Evolutionary conservation across 2,888 invertebrate species (phyloP), one percentile per base, ranked within the genome.

Genomic region (Xestia ashworthii): DNA sequence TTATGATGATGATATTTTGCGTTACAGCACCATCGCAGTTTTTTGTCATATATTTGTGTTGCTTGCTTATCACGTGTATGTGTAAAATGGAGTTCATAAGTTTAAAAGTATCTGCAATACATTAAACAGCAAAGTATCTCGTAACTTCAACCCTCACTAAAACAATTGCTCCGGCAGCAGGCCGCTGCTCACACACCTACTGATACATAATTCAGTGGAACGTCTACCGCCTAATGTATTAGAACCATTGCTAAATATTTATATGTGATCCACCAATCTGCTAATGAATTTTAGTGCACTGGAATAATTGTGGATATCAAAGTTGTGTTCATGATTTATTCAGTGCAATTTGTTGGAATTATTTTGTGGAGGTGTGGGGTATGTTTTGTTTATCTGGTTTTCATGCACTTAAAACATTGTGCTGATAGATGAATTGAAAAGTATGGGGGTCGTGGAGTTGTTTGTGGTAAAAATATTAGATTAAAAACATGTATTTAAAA

Each of bases 201-300:
- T 89, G 69, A 93, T 95, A 93, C 91, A 94, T 94, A 92, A 94
- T 95, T 92, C 95, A 94, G 87, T 74, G 74, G 86, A 87, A 78
- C 90, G 91, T 92, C 91, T 91, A 81, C 91, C 89, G 84, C 81
- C 93, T 95, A 95, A 95, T 95, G 94, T 94, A 95, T 94, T 95
- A 94, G 93, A 90, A 81, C 83, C 88, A 84, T 89, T 86, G 89
- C 93, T 94, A 93, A 95, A 95, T 95, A 95, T 95, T 95, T 94
- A 95, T 94, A 89, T 88, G 90, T 82, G 88, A 91, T 89, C 89
- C 87, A 73, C 44, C 90, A 75, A 81, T 78, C 76, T 74, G 38
- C 82, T 78, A 78, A 78, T 78, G 82, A 78, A 53, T 62, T 38
- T 77, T 75, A 81, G 50, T 82, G 82, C 82, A 82, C 16, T 62